Conservation (phyloP, 2,888 invertebrate species). For the Tetranychus piercei region DNA sequence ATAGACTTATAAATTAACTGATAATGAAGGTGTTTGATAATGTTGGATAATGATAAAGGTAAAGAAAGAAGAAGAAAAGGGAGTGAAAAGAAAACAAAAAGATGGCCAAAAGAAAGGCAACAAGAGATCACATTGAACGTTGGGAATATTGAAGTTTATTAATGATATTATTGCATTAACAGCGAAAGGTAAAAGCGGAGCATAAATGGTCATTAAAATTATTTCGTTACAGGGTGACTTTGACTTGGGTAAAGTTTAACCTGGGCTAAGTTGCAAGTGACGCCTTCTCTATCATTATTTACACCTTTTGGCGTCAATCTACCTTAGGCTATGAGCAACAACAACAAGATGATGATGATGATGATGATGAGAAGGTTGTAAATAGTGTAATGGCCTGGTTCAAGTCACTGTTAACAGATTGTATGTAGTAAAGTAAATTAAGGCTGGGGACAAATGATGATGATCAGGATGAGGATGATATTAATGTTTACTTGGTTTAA, state of each 20-base stretch:
- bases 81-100: no score
- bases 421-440: neutral
- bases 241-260: neutral
- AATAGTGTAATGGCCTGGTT: neutral
- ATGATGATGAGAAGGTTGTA: neutral
- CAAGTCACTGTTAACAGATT: neutral
- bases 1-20: no score
- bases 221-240: neutral
- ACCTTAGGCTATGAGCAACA: neutral
- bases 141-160: no score
- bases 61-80: no score
- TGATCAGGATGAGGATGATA: neutral
- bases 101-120: no score
- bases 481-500: neutral
- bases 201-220: no score
- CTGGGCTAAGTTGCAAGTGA: neutral
- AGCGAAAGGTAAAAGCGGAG: no score
- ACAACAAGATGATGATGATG: neutral
- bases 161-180: no score
- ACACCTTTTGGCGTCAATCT: conserved; percentile 1
- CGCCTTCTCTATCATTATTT: conserved; percentile 1
- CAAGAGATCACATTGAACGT: no score
- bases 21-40: no score
- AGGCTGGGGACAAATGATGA: neutral
- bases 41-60: no score